phyloP scores from a whole-genome alignment of 1,140 invertebrate genomes.

The Luehdorfia chinensis region DNA sequence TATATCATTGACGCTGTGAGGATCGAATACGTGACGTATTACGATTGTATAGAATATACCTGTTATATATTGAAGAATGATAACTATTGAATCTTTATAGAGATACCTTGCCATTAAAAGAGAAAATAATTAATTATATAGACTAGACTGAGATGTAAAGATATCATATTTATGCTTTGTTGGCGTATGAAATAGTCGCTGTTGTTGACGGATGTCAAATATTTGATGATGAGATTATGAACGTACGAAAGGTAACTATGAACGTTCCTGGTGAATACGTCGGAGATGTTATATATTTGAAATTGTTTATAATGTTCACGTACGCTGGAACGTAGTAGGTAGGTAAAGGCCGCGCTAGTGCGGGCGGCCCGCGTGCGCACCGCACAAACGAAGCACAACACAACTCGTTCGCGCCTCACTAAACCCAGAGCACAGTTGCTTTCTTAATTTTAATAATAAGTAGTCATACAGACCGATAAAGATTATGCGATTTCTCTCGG shows the following conservation, averaged over 20 bases:
- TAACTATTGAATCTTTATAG: slow-evolving; percentile 76
- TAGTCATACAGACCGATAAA: slow-evolving; percentile 64
- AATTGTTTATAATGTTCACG: slow-evolving; percentile 45
- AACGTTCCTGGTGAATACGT: slow-evolving; percentile 54
- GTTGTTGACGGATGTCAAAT: slow-evolving; percentile 56
- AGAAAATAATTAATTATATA: slow-evolving; percentile 70
- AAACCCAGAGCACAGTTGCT: slow-evolving; percentile 68
- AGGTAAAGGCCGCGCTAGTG: slow-evolving; percentile 24
- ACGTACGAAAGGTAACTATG: slow-evolving; percentile 40
- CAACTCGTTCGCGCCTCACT: slow-evolving; percentile 42
- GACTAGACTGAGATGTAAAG: slow-evolving; percentile 76
- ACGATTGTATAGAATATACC: slow-evolving; percentile 69
- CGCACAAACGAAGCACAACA: slow-evolving; percentile 57
- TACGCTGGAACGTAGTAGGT: slow-evolving; percentile 41
- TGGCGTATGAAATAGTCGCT: slow-evolving; percentile 67
- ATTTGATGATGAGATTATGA: slow-evolving; percentile 40
- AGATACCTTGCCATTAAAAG: slow-evolving; percentile 74
- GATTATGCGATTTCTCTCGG: slow-evolving; percentile 58
- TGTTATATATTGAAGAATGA: slow-evolving; percentile 72
- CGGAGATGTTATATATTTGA: slow-evolving; percentile 57
- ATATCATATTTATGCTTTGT: slow-evolving; percentile 77
- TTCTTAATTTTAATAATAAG: slow-evolving; percentile 70
- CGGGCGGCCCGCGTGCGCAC: slow-evolving; percentile 16
- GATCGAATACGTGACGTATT: slow-evolving; percentile 68
- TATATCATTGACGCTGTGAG: slow-evolving; percentile 76